Percentiles rank a stretch among this genome's conserved stretches.
Conservation (phyloP, 2,113 vertebrate genomes). For the Arvicanthis niloticus region DNA sequence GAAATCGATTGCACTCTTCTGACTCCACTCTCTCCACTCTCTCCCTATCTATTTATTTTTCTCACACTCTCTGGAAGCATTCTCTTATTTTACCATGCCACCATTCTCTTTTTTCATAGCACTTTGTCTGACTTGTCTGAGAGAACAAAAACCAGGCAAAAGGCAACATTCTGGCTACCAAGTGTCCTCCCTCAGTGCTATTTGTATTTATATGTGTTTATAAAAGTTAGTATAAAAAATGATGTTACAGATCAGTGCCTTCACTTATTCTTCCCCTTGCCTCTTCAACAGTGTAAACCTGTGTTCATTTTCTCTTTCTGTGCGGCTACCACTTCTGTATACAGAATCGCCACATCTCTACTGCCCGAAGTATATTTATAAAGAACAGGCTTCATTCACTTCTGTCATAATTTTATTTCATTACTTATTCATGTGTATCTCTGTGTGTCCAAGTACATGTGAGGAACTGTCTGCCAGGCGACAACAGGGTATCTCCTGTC, state of each 20-base stretch:
- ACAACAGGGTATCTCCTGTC: neutral
- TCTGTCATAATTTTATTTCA: neutral
- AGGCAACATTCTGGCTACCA: neutral
- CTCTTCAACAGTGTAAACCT: neutral
- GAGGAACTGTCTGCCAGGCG: neutral
- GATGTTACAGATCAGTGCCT: neutral
- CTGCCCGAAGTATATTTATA: neutral
- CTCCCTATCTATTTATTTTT: neutral
- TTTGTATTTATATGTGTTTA: neutral
- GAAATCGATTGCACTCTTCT: neutral
- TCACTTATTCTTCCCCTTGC: neutral
- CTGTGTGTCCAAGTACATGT: neutral
- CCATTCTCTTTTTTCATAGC: neutral
- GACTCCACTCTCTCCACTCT: neutral
- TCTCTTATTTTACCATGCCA: neutral
- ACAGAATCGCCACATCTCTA: neutral
- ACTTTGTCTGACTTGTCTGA: neutral
- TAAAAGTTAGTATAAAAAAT: neutral
- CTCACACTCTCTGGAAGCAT: neutral
- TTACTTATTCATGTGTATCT: neutral
- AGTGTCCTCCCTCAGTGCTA: neutral
- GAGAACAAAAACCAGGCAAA: neutral
- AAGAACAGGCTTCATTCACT: neutral
- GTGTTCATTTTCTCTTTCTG: neutral
- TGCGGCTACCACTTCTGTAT: neutral